A percentile compares a stretch with the other conserved stretches of the same genome.
Conservation (phyloP, 2,113 vertebrate genomes). For the Datnioides undecimradiatus region DNA sequence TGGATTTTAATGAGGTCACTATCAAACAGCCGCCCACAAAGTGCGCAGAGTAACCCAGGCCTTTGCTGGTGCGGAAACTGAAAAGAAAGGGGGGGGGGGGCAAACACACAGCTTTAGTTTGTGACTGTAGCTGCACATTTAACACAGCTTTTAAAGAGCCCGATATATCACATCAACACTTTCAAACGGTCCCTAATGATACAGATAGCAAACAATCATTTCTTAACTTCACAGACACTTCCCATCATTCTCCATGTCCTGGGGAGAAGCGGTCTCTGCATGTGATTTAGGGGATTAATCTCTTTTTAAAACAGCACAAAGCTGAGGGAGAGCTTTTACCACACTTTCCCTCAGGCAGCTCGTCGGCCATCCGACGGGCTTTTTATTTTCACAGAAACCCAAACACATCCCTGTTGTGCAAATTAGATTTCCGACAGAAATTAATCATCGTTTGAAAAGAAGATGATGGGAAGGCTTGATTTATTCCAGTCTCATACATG, state of each 20-base stretch:
- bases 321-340: constrained; percentile 59
- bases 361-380: constrained; percentile 3
- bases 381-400: constrained; percentile 48
- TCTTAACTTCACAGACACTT: constrained; percentile 33
- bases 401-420: constrained; percentile 62
- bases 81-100: constrained; percentile 25
- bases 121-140: constrained; percentile 9
- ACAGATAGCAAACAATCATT: constrained; percentile 38
- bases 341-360: constrained; percentile 50
- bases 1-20: constrained; percentile 97
- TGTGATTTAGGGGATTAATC: constrained; percentile 74
- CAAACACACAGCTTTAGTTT: constrained; percentile 33
- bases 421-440: constrained; percentile 74
- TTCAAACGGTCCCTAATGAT: constrained; percentile 23
- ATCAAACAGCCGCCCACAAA: constrained; percentile 98
- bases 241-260: constrained; percentile 25
- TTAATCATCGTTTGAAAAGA: constrained; percentile 70
- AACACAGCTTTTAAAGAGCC: neutral
- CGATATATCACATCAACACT: constrained; percentile 28
- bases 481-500: constrained; percentile 31
- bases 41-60: constrained; percentile 98
- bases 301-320: constrained; percentile 56
- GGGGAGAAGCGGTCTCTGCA: constrained; percentile 4
- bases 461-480: constrained; percentile 47
- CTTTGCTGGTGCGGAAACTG: constrained; percentile 98